A percentile compares a stretch with the other conserved stretches of the same genome.
phyloP scores from a whole-genome alignment of 2,797 vertebrate species.

The Malacoraja senta region DNA sequence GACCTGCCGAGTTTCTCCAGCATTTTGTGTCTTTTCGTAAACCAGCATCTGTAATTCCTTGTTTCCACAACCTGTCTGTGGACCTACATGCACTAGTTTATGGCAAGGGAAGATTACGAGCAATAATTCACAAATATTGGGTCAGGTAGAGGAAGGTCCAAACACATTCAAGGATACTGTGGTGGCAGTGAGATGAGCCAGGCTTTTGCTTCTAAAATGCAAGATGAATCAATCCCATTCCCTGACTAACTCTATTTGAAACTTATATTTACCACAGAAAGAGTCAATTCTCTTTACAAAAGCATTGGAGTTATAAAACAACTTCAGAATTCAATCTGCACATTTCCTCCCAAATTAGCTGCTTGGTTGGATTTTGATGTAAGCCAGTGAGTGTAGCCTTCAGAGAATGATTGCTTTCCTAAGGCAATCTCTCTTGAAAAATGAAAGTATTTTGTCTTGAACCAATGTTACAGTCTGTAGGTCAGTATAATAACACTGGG shows the following conservation, averaged over 20 bases:
- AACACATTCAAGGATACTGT: neutral
- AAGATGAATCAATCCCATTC: neutral
- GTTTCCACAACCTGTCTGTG: neutral
- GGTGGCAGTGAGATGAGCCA: neutral
- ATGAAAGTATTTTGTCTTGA: constrained; percentile 26
- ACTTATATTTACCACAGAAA: neutral
- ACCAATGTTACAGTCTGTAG: constrained; percentile 31
- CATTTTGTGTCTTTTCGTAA: no score
- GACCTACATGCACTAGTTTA: neutral
- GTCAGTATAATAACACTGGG: constrained; percentile 5
- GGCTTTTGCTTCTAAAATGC: neutral
- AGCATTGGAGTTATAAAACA: neutral
- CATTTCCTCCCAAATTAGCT: neutral
- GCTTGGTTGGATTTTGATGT: neutral
- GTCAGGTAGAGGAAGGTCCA: neutral
- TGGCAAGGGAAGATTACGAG: neutral
- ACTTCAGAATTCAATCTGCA: constrained; percentile 17
- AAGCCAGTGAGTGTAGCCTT: neutral
- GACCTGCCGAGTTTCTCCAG: no score
- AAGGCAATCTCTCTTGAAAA: constrained; percentile 24
- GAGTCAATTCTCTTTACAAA: neutral
- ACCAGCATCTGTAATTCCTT: no score
- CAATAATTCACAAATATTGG: neutral
- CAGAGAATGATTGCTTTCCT: constrained; percentile 24
- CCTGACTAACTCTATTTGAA: neutral